Evolutionary conservation across 2,888 invertebrate species (phyloP).

Genomic region (Phengaris arion): DNA sequence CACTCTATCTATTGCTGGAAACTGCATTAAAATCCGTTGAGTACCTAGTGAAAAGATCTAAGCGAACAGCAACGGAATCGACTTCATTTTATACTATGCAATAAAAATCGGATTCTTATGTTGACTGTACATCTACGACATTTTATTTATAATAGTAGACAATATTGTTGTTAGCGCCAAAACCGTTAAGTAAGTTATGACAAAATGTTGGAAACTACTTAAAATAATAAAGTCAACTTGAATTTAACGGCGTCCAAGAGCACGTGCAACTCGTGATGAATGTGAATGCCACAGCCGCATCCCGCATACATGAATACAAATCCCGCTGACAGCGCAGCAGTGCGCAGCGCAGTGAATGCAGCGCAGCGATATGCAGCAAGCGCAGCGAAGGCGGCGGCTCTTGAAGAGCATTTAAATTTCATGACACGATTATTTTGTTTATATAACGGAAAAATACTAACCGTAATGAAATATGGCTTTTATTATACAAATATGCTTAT

Average conservation of each 20-base stretch:
- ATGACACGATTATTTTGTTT: slow-evolving; percentile 11
- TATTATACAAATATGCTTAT: not conserved
- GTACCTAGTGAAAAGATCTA: no score
- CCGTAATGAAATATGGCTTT: not conserved
- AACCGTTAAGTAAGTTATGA: not conserved
- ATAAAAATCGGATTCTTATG: no score
- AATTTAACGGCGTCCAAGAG: slow-evolving; percentile 10
- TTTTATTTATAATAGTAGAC: not conserved
- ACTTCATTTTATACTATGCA: no score
- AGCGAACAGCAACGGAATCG: no score
- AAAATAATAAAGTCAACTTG: slow-evolving; percentile 8
- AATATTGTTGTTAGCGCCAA: not conserved
- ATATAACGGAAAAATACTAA: not conserved
- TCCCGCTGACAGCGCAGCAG: slow-evolving; percentile 8
- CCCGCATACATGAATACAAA: slow-evolving; percentile 19
- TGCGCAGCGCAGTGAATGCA: not conserved
- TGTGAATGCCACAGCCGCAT: slow-evolving; percentile 15
- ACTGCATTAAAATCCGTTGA: no score
- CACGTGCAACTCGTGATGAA: slow-evolving; percentile 10
- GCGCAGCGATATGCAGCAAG: not conserved
- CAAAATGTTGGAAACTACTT: not conserved
- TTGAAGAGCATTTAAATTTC: slow-evolving; percentile 16
- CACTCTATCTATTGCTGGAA: no score
- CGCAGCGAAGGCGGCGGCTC: not conserved
- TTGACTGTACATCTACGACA: not conserved